phyloP scores from a whole-genome alignment of 2,797 vertebrate species.

The Megalops cyprinoides region DNA sequence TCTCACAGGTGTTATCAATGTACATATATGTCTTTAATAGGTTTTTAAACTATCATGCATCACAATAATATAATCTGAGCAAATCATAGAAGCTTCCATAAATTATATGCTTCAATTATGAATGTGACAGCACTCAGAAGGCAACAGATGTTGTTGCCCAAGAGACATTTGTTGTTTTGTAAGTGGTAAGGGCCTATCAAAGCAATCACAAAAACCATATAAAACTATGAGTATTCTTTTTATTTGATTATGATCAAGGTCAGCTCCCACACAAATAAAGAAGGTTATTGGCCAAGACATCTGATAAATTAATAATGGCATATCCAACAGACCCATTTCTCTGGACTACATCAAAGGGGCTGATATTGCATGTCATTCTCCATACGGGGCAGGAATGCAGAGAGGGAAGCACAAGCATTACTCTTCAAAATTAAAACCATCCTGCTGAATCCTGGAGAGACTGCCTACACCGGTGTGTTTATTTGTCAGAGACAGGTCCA shows the following conservation, averaged over 20 bases:
- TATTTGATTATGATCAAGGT: not conserved
- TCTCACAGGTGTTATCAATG: not conserved
- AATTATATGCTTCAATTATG: not conserved
- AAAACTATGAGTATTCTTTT: not conserved
- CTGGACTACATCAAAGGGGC: not conserved
- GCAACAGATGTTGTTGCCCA: not conserved
- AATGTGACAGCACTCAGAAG: not conserved
- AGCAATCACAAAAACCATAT: not conserved
- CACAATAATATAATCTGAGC: not conserved
- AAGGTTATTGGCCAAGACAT: conserved; percentile 1
- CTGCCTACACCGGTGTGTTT: not conserved
- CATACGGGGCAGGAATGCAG: not conserved
- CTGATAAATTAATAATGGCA: not conserved
- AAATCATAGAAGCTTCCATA: not conserved
- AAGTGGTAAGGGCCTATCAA: not conserved
- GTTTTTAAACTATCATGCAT: not conserved
- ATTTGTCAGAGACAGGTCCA: not conserved
- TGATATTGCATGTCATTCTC: conserved; percentile 2
- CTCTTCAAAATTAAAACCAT: not conserved
- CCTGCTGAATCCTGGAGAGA: not conserved
- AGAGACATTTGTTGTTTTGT: not conserved
- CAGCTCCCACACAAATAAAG: not conserved
- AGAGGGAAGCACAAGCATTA: not conserved
- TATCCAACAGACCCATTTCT: not conserved
- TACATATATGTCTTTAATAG: not conserved